Evolutionary conservation across 2,888 invertebrate species (phyloP).

Genomic region (Nephrotoma appendiculata): DNA sequence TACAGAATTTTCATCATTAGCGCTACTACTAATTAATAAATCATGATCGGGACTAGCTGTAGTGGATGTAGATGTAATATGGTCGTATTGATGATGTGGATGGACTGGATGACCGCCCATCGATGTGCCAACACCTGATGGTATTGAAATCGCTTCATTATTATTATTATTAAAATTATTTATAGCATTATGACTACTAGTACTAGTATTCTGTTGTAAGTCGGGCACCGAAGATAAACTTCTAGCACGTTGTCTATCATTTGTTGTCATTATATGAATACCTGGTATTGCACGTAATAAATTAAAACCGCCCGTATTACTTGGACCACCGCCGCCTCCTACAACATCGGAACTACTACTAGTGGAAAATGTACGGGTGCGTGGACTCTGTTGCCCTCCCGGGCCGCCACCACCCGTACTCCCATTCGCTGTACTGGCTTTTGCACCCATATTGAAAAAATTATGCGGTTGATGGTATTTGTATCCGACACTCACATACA

Average conservation of each 20-base stretch:
- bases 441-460: conserved; percentile 53
- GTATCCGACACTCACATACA: not conserved
- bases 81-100: conserved; percentile 21
- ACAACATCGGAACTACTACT: conserved; percentile 53
- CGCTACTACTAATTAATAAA: conserved; percentile 2
- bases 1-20: conserved; percentile 2
- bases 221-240: conserved; percentile 75
- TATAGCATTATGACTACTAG: not conserved
- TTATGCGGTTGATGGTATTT: not conserved
- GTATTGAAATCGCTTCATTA: conserved; percentile 28
- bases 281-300: conserved; percentile 56
- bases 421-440: conserved; percentile 57
- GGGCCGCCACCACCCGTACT: conserved; percentile 23
- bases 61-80: conserved; percentile 18
- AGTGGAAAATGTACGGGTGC: conserved; percentile 60
- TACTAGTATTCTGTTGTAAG: conserved; percentile 30
- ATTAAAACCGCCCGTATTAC: conserved; percentile 40
- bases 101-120: not conserved
- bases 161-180: conserved; percentile 24
- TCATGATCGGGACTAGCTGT: conserved; percentile 19
- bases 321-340: conserved; percentile 22
- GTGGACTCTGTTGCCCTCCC: conserved; percentile 53
- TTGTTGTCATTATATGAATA: conserved; percentile 46
- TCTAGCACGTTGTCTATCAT: conserved; percentile 67
- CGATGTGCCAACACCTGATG: conserved; percentile 20